Conservation (phyloP, 2,113 vertebrate genomes). For the Meriones unguiculatus region DNA sequence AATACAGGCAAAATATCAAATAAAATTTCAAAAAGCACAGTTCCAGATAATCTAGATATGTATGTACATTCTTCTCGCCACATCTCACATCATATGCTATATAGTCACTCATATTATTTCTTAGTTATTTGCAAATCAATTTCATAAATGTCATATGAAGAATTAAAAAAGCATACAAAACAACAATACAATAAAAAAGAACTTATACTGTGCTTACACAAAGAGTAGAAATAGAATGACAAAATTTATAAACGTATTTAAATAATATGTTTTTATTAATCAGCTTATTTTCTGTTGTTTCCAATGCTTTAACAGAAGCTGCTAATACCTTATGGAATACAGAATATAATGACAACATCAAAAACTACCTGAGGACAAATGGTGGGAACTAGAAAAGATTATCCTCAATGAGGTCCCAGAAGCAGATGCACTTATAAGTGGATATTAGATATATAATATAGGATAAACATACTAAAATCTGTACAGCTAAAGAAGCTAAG, state of each 20-base stretch:
- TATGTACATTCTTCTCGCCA: background rate
- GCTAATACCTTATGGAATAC: background rate
- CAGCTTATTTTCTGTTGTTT: background rate
- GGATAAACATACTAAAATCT: no score
- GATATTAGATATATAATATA: no score
- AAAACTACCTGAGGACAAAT: background rate
- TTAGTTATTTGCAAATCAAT: background rate
- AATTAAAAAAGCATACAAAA: background rate
- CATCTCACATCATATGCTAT: accelerated
- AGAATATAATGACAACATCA: background rate
- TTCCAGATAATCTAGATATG: background rate
- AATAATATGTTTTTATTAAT: background rate
- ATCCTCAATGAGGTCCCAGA: no score
- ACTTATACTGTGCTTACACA: background rate
- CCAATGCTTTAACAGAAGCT: background rate
- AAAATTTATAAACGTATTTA: background rate
- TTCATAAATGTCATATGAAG: background rate
- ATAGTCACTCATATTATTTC: background rate
- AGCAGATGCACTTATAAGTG: no score
- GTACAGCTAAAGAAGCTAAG: no score
- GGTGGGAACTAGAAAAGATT: no score
- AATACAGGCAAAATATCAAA: background rate
- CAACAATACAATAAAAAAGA: background rate
- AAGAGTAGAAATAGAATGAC: background rate
- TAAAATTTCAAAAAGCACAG: background rate